Evolutionary conservation across 1,140 invertebrate genomes (phyloP).

Genomic region (Aphelenchoides avenae): DNA sequence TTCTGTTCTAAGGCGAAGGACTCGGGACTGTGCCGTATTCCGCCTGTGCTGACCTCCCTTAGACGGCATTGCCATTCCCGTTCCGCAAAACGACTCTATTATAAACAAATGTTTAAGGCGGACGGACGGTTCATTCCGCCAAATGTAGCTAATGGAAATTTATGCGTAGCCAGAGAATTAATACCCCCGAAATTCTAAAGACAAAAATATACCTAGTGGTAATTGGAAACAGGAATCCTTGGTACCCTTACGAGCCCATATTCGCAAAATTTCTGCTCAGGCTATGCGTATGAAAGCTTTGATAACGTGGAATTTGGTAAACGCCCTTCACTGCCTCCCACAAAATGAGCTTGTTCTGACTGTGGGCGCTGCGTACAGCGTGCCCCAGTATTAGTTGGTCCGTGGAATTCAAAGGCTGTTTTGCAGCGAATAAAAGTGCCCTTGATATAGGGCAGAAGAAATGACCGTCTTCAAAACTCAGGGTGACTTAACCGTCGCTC

Average conservation of each 20-base stretch:
- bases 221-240: too few relatives aligned
- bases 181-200: too few relatives aligned
- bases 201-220: too few relatives aligned
- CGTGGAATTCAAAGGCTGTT: neutral
- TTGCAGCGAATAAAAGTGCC: slow-evolving; percentile 8
- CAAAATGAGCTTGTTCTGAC: neutral
- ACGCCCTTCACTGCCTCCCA: neutral
- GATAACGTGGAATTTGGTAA: slow-evolving; percentile 21
- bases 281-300: slow-evolving; percentile 32
- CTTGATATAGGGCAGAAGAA: neutral
- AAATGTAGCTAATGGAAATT: too few relatives aligned
- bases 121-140: too few relatives aligned
- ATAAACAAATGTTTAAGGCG: neutral
- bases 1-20: neutral
- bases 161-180: too few relatives aligned
- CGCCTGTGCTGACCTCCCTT: neutral
- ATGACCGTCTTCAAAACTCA: too few relatives aligned
- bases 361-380: neutral
- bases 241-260: too few relatives aligned
- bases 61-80: neutral
- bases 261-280: too few relatives aligned
- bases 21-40: neutral
- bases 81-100: neutral
- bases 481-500: too few relatives aligned
- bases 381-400: neutral